These are phyloP conservation scores for Drosophila bunnanda DNA, from an alignment of 2,888 invertebrate genomes.

Conservation along the genomic window DNA sequence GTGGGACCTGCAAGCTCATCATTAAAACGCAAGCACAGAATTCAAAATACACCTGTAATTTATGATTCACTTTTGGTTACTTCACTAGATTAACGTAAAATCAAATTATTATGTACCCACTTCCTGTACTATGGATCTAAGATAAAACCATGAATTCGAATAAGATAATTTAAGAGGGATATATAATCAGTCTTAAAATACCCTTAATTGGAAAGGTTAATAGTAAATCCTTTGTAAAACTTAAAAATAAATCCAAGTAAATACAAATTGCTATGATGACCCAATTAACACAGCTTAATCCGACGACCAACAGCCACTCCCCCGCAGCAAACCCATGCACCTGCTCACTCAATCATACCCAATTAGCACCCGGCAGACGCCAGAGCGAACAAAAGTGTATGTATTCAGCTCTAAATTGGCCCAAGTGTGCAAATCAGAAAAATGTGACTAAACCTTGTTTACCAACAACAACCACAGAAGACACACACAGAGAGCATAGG, in stretches of 20 bases:
- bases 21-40: slow-evolving; percentile 2
- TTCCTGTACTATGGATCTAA: not conserved
- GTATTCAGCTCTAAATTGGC: slow-evolving; percentile 54
- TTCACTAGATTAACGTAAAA: not conserved
- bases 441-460: slow-evolving; percentile 48
- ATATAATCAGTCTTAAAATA: not conserved
- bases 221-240: no score
- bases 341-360: slow-evolving; percentile 29
- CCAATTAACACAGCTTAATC: slow-evolving; percentile 3
- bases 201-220: not conserved
- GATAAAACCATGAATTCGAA: no score
- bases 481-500: slow-evolving; percentile 11
- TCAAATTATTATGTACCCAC: not conserved
- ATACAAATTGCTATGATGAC: not conserved
- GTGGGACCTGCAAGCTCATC: slow-evolving; percentile 10
- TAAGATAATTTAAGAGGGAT: not conserved
- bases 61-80: not conserved
- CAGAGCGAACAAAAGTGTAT: slow-evolving; percentile 1
- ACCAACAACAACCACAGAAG: slow-evolving; percentile 41
- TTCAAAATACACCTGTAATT: not conserved
- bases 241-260: not conserved
- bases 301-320: not conserved
- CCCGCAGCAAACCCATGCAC: slow-evolving; percentile 9
- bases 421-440: slow-evolving; percentile 43
- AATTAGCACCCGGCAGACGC: slow-evolving; percentile 12